Percentiles rank a stretch among this genome's conserved stretches.
phyloP scores from a whole-genome alignment of 2,113 vertebrate species.

The Cisticola juncidis region DNA sequence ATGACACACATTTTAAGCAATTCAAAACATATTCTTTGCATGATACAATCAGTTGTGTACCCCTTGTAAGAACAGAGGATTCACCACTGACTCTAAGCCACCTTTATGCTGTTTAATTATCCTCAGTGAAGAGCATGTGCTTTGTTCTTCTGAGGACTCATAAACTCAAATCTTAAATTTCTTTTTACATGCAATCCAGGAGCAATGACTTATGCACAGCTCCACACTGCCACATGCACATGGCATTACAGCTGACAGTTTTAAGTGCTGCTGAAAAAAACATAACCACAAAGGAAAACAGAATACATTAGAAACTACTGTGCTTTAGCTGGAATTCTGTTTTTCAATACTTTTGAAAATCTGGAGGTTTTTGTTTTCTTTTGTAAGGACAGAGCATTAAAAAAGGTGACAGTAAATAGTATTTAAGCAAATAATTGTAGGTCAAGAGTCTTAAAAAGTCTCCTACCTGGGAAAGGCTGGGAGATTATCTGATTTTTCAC shows the following conservation, averaged over 20 bases:
- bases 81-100: neutral
- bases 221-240: neutral
- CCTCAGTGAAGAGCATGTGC: neutral
- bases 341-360: neutral
- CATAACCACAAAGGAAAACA: neutral
- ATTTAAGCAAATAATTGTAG: neutral
- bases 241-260: neutral
- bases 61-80: neutral
- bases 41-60: neutral
- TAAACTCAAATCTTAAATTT: neutral
- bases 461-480: constrained; percentile 93
- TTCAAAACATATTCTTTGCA: neutral
- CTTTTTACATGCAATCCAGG: neutral
- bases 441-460: neutral
- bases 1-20: neutral
- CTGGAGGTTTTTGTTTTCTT: neutral
- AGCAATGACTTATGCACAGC: neutral
- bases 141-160: neutral
- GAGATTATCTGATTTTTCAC: constrained; percentile 99
- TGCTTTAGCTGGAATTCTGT: neutral
- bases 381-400: neutral
- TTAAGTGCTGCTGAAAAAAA: neutral
- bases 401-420: neutral
- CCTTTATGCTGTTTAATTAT: neutral
- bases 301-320: neutral